Evolutionary conservation across 2,888 invertebrate species (phyloP), one percentile per base, ranked within the genome.

Genomic region (Steinernema hermaphroditum): DNA sequence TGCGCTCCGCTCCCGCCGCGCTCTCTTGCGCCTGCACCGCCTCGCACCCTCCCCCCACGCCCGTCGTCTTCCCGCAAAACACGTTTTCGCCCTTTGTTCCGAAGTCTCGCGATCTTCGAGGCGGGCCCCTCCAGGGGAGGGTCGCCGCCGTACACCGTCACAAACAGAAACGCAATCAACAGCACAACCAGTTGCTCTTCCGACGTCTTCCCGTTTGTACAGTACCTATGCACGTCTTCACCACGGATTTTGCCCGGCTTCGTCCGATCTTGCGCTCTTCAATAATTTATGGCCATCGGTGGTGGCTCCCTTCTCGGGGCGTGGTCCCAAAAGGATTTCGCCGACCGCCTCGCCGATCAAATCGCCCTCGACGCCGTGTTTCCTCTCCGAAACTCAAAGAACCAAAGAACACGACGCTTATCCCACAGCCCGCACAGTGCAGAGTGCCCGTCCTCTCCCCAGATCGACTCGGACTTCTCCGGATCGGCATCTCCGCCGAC

Each of bases 321-420:
- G 62, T 62, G 62, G 32, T 32, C 6, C 62, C 62, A n/a, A 62
- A 62, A 32, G 62, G 62, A 62, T 62, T 32, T 62, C 62, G 37
- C 12, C 37, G 37, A 37, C 62, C 62, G 62, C 62, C 62, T 62
- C 50, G 50, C 50, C 50, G 50, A 50, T 50, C 24, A 8, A 50
- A n/a, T 50, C 50, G 46, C 46, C 46, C 46, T n/a, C 37, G 37
- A 37, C 37, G 37, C 37, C 37, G 37, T 37, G n/a, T 37, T 37
- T 37, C 37, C 37, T 37, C 37, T 37, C 37, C 37, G 37, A 4
- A 4, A 12, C 37, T n/a, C n/a, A n/a, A n/a, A n/a, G n/a, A n/a
- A n/a, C n/a, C n/a, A n/a, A n/a, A n/a, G n/a, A n/a, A n/a, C n/a
- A n/a, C n/a, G n/a, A n/a, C n/a, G n/a, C n/a, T n/a, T n/a, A n/a